Percentiles rank a stretch among this genome's conserved stretches.
These are phyloP conservation scores for Octopus bimaculoides DNA, from an alignment of 1,140 invertebrate genomes.

Conservation along the genomic window DNA sequence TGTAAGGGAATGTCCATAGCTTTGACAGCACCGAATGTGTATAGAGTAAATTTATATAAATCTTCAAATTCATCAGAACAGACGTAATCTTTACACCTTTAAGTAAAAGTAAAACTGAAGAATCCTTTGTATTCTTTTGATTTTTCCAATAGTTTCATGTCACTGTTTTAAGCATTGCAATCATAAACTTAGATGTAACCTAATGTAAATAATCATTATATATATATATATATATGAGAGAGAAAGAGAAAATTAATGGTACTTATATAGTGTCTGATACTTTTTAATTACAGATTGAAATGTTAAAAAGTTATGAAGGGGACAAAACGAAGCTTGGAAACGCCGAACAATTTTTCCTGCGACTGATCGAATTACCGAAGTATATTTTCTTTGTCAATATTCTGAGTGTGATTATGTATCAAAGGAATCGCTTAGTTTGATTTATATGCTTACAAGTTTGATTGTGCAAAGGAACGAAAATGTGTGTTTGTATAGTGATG, in stretches of 20 bases:
- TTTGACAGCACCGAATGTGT: no score
- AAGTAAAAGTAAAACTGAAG: no score
- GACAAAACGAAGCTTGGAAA: constrained; percentile 46
- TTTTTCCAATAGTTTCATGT: background rate
- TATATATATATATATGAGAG: no score
- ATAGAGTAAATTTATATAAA: no score
- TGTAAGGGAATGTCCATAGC: no score
- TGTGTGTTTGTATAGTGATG: no score
- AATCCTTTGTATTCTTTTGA: background rate
- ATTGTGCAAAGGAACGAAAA: no score
- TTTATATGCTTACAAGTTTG: no score
- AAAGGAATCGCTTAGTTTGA: no score
- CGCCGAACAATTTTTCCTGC: constrained; percentile 52
- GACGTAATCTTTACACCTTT: no score
- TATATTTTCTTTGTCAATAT: constrained; percentile 24
- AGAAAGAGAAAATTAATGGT: background rate
- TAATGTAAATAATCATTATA: background rate
- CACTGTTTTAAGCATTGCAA: background rate
- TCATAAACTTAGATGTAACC: background rate
- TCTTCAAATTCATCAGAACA: no score
- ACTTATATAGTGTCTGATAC: background rate
- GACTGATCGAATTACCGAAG: constrained; percentile 43
- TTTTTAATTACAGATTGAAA: constrained; percentile 38
- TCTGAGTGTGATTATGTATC: no score
- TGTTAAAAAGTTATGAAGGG: constrained; percentile 41